phyloP scores from a whole-genome alignment of 2,113 vertebrate species.

The Syngnathoides biaculeatus region DNA sequence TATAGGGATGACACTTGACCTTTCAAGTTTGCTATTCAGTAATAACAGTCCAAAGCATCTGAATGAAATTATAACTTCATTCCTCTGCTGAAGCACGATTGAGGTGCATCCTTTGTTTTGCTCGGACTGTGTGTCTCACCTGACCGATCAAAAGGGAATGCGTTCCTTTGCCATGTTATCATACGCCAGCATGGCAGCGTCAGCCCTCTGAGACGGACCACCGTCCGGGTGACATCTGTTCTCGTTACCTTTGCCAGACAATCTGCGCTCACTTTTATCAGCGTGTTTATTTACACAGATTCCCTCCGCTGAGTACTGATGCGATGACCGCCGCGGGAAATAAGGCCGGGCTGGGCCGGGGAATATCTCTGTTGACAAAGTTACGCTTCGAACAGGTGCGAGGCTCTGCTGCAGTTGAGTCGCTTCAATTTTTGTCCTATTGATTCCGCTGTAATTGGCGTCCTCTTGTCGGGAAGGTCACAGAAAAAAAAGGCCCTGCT shows the following conservation, averaged over 20 bases:
- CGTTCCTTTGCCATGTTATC: constrained; percentile 39
- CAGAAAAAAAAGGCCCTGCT: constrained; percentile 14
- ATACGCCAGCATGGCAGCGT: constrained; percentile 47
- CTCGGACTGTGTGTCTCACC: constrained; percentile 31
- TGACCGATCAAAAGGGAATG: constrained; percentile 68
- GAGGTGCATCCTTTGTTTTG: constrained; percentile 40
- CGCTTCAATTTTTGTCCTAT: constrained; percentile 48
- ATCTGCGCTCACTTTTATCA: constrained; percentile 45
- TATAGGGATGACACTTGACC: too few relatives aligned
- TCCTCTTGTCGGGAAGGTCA: constrained; percentile 27
- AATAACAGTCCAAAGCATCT: constrained; percentile 21
- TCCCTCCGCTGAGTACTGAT: constrained; percentile 36
- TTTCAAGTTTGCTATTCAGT: constrained; percentile 20
- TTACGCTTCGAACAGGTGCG: constrained; percentile 26
- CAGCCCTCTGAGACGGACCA: constrained; percentile 35
- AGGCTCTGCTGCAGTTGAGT: constrained; percentile 37
- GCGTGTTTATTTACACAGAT: constrained; percentile 45
- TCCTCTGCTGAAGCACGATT: constrained; percentile 18
- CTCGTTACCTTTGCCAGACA: constrained; percentile 33
- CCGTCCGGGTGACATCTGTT: constrained; percentile 34
- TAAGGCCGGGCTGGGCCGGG: constrained; percentile 20
- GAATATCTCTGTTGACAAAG: constrained; percentile 50
- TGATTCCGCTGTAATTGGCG: constrained; percentile 49
- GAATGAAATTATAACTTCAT: constrained; percentile 28
- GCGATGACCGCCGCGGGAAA: constrained; percentile 41